Evolutionary conservation across 2,113 vertebrate species (phyloP).

Genomic region (Lichenostomus cassidix): DNA sequence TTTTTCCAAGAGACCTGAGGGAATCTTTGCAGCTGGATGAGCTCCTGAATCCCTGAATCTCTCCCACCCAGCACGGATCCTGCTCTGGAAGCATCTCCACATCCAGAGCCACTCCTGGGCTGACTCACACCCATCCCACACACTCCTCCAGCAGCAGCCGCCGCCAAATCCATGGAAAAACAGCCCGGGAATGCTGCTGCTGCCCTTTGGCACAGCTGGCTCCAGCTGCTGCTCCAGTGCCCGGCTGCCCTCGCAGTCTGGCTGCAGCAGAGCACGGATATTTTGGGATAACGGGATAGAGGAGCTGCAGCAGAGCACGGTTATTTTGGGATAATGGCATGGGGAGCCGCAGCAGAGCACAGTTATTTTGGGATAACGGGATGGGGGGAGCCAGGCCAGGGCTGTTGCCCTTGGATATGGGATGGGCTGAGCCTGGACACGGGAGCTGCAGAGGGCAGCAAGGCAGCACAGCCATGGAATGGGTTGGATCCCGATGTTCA

Average conservation of each 20-base stretch:
- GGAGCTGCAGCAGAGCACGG: no score
- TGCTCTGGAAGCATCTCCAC: fast-evolving
- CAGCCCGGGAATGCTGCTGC: neutral
- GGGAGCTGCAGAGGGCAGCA: conserved; percentile 34
- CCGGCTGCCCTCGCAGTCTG: neutral
- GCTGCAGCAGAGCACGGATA: fast-evolving
- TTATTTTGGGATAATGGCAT: neutral
- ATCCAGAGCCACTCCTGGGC: neutral
- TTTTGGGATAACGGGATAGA: neutral
- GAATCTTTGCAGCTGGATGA: neutral
- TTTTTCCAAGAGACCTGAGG: neutral
- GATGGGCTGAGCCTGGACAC: neutral
- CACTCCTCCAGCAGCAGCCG: neutral
- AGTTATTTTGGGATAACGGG: neutral
- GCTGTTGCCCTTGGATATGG: neutral
- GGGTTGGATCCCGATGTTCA: fast-evolving
- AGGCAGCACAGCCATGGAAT: neutral
- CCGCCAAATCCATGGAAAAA: neutral
- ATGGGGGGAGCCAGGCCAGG: neutral
- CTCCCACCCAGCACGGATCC: fast-evolving
- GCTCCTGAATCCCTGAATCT: neutral
- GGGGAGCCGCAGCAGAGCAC: no score
- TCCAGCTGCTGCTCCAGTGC: fast-evolving
- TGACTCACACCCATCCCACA: neutral
- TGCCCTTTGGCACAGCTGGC: neutral